Percentiles rank a stretch among this genome's conserved stretches.
Evolutionary conservation across 2,113 vertebrate species (phyloP).

Genomic region (Atherinomorus stipes): DNA sequence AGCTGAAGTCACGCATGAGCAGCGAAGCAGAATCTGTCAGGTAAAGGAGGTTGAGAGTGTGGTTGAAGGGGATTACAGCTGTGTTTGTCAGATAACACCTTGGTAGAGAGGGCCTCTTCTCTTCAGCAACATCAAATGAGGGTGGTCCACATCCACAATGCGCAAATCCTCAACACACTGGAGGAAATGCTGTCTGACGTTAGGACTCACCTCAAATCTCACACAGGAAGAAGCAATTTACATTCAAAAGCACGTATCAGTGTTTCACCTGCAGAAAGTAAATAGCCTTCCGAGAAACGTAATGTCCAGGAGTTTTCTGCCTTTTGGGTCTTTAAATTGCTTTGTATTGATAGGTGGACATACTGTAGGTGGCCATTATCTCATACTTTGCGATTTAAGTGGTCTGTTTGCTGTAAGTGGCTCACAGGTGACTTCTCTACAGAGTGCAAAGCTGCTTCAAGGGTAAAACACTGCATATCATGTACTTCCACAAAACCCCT

Average conservation of each 20-base stretch:
- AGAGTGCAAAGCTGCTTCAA: conserved; percentile 58
- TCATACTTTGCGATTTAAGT: conserved; percentile 43
- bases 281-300: conserved; percentile 20
- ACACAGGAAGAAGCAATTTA: conserved; percentile 33
- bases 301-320: conserved; percentile 32
- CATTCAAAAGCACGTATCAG: conserved; percentile 37
- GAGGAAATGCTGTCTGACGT: conserved; percentile 47
- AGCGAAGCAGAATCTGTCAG: conserved; percentile 46
- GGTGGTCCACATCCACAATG: conserved; percentile 41
- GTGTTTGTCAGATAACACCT: conserved; percentile 66
- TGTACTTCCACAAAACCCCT: conserved; percentile 53
- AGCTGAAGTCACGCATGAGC: conserved; percentile 51
- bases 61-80: conserved; percentile 62
- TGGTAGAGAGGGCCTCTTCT: conserved; percentile 33
- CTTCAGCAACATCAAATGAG: conserved; percentile 58
- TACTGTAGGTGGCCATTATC: conserved; percentile 36
- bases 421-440: conserved; percentile 50
- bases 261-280: conserved; percentile 1
- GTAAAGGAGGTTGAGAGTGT: conserved; percentile 28
- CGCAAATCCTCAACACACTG: conserved; percentile 45
- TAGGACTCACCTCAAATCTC: conserved; percentile 14
- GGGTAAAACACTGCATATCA: conserved; percentile 56
- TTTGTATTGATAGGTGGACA: conserved; percentile 45
- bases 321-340: conserved; percentile 18
- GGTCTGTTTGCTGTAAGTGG: conserved; percentile 25